Percentiles rank a stretch among this genome's conserved stretches.
Evolutionary conservation across 2,113 vertebrate genomes (phyloP).

Genomic region (Ptyas mucosa): DNA sequence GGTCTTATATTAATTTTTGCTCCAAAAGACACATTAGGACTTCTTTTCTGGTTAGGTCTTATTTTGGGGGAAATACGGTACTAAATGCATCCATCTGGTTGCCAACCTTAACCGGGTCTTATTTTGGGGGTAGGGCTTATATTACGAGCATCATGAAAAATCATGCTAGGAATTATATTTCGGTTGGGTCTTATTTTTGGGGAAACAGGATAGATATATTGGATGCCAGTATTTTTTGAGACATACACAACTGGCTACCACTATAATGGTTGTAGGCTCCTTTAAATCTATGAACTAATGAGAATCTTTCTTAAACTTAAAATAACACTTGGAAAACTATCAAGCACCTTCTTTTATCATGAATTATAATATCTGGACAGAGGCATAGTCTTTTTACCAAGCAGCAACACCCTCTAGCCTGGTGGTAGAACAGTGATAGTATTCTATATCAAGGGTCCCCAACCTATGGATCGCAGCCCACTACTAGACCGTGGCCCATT

Average conservation of each 20-base stretch:
- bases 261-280: not conserved
- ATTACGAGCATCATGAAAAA: too few species aligned
- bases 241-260: not conserved
- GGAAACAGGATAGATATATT: not conserved
- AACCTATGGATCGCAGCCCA: too few species aligned
- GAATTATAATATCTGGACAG: not conserved
- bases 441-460: not conserved
- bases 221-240: not conserved
- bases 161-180: too few species aligned
- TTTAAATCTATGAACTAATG: not conserved
- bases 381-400: not conserved
- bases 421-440: not conserved
- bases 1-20: too few species aligned
- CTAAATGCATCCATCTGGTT: too few species aligned
- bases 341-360: not conserved
- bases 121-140: too few species aligned
- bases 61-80: too few species aligned
- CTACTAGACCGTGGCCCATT: too few species aligned
- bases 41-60: too few species aligned
- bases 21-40: too few species aligned
- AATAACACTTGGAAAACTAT: not conserved
- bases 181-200: too few species aligned
- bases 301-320: not conserved
- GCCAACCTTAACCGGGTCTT: too few species aligned
- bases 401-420: not conserved